Conservation (phyloP, 2,797 vertebrate species). For the Nannoperca obscura region DNA sequence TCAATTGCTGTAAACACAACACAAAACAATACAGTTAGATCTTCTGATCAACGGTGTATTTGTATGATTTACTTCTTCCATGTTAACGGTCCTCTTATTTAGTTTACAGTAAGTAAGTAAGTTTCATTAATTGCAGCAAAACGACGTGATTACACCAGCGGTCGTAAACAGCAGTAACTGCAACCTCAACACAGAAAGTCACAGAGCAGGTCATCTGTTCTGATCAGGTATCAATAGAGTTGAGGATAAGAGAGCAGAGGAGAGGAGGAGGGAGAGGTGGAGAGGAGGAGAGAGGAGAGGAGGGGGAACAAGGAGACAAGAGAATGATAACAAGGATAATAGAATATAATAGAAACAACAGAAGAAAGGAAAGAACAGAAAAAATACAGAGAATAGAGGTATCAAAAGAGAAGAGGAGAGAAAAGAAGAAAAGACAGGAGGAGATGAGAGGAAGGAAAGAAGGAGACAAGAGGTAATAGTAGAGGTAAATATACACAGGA, state of each 20-base stretch:
- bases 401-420: too few relatives aligned
- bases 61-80: too few relatives aligned
- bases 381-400: too few relatives aligned
- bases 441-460: neutral
- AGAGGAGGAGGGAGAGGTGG: too few relatives aligned
- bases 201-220: neutral
- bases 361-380: neutral
- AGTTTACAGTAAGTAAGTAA: conserved; percentile 41
- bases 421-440: too few relatives aligned
- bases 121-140: conserved; percentile 42
- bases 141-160: conserved; percentile 26
- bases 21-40: neutral
- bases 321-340: too few relatives aligned
- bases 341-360: neutral
- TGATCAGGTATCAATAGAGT: neutral
- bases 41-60: too few relatives aligned
- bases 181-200: neutral
- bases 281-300: too few relatives aligned
- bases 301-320: too few relatives aligned
- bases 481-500: too few relatives aligned
- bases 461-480: too few relatives aligned
- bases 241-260: neutral
- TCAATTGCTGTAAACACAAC: neutral
- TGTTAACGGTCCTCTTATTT: conserved; percentile 33
- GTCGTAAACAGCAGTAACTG: conserved; percentile 13